A percentile compares a stretch with the other conserved stretches of the same genome.
Conservation (phyloP, 2,888 invertebrate species). For the Oxyteleia sp. region DNA sequence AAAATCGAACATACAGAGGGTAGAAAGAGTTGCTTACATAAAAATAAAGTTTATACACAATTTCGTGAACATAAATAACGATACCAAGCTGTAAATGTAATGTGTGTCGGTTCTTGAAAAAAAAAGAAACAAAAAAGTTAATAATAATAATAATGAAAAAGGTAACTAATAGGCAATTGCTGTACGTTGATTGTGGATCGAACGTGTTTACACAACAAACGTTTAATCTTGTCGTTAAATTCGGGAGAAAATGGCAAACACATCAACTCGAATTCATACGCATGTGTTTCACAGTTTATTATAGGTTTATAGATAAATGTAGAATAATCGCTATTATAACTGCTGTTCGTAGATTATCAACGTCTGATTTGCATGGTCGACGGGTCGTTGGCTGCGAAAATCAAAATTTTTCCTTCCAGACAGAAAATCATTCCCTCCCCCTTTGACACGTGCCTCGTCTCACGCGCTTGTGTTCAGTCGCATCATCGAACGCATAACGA, state of each 20-base stretch:
- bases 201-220: constrained; percentile 54
- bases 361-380: constrained; percentile 82
- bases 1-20: constrained; percentile 61
- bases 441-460: neutral
- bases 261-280: constrained; percentile 80
- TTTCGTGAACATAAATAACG: constrained; percentile 60
- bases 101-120: constrained; percentile 36
- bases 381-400: constrained; percentile 75
- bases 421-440: no score
- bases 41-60: constrained; percentile 61
- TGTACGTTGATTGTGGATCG: constrained; percentile 28
- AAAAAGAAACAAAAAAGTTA: neutral
- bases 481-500: constrained; percentile 61
- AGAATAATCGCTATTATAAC: constrained; percentile 88
- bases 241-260: constrained; percentile 57
- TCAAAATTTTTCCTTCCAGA: constrained; percentile 79
- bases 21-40: constrained; percentile 50
- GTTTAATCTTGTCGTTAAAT: constrained; percentile 39
- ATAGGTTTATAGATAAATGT: constrained; percentile 88
- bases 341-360: constrained; percentile 86
- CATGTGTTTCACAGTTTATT: constrained; percentile 88
- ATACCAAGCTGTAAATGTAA: constrained; percentile 50
- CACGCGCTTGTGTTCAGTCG: neutral
- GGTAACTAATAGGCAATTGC: constrained; percentile 32
- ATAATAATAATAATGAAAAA: neutral